Base-by-base conservation (phyloP, 1,140 invertebrate genomes). In the Trinorchestia longiramus region DNA sequence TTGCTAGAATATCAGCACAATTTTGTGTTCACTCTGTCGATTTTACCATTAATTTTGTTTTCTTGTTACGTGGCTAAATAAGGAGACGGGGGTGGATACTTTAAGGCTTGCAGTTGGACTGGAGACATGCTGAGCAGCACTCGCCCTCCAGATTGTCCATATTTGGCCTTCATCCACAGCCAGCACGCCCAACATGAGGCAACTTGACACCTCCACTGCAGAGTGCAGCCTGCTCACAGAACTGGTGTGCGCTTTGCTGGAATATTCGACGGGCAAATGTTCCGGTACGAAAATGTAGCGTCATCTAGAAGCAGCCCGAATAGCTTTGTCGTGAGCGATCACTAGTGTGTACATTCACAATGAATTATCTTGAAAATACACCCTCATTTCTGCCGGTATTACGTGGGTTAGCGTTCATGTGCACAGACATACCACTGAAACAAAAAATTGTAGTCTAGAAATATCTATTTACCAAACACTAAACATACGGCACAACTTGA, bases 171-270 rank as follows among this genome's bases (percentile, higher is more conserved):
- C 1, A 11, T 19, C 62, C 11, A 23, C 62, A 3, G 15, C 11
- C 62, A 77, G 28, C 62, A 77, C 62, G 62, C 62, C 62, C 62
- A 77, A 28, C 28, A 36, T 77, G 28, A 15, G 36, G 62, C 62
- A 77, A 77, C 62, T 77, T 77, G 62, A 77, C 62, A 77, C 62
- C 62, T 77, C 62, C 62, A 77, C 62, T 77, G 62, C 62, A 77
- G 62, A 36, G 8, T 53, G 47, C 47, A n/a, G n/a, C n/a, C 47
- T 53, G 47, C 47, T 11, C 62, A 3, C 62, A 77, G 15, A 36
- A 28, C 28, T 77, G 3, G 62, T 15, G 15, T 77, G 8, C 62
- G 15, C 62, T 77, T 11, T 77, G 62, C 62, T 15, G 15, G 28
- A 77, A 77, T 77, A 36, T 77, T 28, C 62, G 62, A 77, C 47